Conservation (phyloP, 2,113 vertebrate species). For the Mellivora capensis region DNA sequence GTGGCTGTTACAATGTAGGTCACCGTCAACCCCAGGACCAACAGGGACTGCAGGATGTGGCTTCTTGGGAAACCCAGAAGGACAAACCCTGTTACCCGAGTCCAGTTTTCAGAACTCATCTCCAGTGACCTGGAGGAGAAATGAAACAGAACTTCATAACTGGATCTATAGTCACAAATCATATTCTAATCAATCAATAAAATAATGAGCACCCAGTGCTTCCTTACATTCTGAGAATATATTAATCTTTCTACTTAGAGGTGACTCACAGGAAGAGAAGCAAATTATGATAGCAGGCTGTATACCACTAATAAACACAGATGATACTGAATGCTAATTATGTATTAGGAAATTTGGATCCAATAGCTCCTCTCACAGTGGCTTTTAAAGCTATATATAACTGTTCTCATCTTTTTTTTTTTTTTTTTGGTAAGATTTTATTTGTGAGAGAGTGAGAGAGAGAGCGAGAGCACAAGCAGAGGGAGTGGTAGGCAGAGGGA, state of each 20-base stretch:
- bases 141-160: not conserved
- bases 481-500: too few species aligned
- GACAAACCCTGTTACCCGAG: slow-evolving; percentile 25
- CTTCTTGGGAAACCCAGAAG: slow-evolving; percentile 53
- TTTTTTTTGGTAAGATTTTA: too few species aligned
- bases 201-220: not conserved
- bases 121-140: not conserved
- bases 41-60: not conserved
- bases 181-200: not conserved
- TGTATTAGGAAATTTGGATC: not conserved
- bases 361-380: not conserved
- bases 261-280: not conserved
- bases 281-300: not conserved
- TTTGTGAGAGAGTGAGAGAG: too few species aligned
- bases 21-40: slow-evolving; percentile 25
- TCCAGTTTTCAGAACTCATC: slow-evolving; percentile 34
- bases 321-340: not conserved
- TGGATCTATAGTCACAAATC: not conserved
- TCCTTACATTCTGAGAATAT: not conserved
- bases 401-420: not conserved
- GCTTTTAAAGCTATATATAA: not conserved
- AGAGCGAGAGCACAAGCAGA: too few species aligned
- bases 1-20: slow-evolving; percentile 21
- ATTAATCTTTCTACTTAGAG: not conserved
- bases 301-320: not conserved